Evolutionary conservation across 2,797 vertebrate genomes (phyloP).

Genomic region (Zenarchopterus dispar): DNA sequence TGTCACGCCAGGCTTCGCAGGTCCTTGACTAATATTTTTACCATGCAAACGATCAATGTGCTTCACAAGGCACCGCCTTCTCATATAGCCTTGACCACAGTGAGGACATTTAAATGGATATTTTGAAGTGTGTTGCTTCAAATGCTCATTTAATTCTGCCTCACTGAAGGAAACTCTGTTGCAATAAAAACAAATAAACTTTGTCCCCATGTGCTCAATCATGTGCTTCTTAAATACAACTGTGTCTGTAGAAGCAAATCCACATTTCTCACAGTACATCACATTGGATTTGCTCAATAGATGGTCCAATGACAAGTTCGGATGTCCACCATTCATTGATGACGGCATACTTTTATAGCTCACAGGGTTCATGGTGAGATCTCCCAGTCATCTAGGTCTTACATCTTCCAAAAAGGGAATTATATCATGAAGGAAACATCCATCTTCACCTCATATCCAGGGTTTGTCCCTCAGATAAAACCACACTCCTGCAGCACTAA

Average conservation of each 20-base stretch:
- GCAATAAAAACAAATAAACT: conserved; percentile 92
- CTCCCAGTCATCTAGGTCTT: conserved; percentile 47
- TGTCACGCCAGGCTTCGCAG: conserved; percentile 33
- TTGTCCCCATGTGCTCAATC: conserved; percentile 87
- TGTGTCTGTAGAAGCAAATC: conserved; percentile 87
- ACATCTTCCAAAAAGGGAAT: conserved; percentile 6
- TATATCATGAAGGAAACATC: conserved; percentile 15
- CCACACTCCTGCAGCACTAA: background rate
- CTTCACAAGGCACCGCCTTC: conserved; percentile 91
- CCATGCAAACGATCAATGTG: conserved; percentile 90
- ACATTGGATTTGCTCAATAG: conserved; percentile 42
- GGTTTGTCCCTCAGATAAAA: background rate
- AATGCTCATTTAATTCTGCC: conserved; percentile 89
- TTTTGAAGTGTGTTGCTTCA: conserved; percentile 88
- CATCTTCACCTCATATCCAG: conserved; percentile 25
- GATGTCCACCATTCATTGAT: conserved; percentile 41
- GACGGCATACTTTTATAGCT: conserved; percentile 58
- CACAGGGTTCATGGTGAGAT: conserved; percentile 67
- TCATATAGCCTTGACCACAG: conserved; percentile 91
- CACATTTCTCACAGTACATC: conserved; percentile 90
- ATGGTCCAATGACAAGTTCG: conserved; percentile 38
- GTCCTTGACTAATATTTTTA: conserved; percentile 54
- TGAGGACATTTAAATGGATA: conserved; percentile 90
- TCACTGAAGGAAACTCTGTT: conserved; percentile 88
- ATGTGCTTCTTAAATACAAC: conserved; percentile 86